Conservation (phyloP, 2,888 invertebrate species). For the Andrena praecox region DNA sequence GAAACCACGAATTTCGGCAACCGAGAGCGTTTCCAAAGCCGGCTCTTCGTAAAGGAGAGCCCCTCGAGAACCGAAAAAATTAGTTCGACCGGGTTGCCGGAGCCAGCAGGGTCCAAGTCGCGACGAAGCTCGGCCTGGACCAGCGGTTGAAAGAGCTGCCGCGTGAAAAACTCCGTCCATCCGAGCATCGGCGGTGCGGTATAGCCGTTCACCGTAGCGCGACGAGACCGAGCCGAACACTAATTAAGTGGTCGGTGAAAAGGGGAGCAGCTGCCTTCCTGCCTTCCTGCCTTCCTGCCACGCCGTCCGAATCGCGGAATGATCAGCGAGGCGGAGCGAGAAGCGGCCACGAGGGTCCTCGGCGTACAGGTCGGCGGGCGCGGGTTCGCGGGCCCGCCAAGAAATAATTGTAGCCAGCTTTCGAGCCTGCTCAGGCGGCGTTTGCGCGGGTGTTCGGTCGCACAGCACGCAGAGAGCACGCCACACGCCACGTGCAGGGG, state of each 20-base stretch:
- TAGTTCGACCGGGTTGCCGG: slow-evolving; percentile 7
- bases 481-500: slow-evolving; percentile 10
- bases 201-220: slow-evolving; percentile 23
- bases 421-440: slow-evolving; percentile 16
- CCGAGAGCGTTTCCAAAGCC: no score
- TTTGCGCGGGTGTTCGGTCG: slow-evolving; percentile 27
- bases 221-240: slow-evolving; percentile 18
- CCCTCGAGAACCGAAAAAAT: slow-evolving; percentile 16
- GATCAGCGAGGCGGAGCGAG: slow-evolving; percentile 17
- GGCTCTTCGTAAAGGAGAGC: not conserved
- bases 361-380: slow-evolving; percentile 14
- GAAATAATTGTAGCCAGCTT: slow-evolving; percentile 28
- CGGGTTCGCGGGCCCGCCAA: slow-evolving; percentile 1
- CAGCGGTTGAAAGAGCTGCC: slow-evolving; percentile 10
- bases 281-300: no score
- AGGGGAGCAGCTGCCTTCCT: not conserved
- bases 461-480: slow-evolving; percentile 3
- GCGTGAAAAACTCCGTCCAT: slow-evolving; percentile 23
- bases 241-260: slow-evolving; percentile 44
- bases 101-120: not conserved
- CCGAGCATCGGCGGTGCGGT: not conserved
- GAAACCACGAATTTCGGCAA: no score
- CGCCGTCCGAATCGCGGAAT: slow-evolving; percentile 8
- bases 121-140: slow-evolving; percentile 4
- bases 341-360: not conserved